Conservation (phyloP, 2,797 vertebrate species). For the Acestrorhynchus altus region DNA sequence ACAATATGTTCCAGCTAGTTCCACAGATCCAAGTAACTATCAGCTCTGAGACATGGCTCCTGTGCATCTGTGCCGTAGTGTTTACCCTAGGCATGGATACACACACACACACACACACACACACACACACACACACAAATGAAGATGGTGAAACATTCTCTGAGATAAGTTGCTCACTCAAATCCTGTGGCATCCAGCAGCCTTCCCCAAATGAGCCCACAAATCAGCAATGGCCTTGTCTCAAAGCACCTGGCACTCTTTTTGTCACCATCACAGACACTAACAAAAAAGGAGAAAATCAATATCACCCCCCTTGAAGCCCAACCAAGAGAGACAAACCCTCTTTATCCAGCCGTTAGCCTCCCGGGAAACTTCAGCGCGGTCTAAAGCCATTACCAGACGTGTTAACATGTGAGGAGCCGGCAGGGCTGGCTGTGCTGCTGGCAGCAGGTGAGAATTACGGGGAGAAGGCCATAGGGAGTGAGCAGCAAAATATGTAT, state of each 20-base stretch:
- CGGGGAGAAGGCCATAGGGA: constrained; percentile 37
- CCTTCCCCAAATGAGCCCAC: constrained; percentile 33
- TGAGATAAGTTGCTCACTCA: constrained; percentile 18
- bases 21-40: constrained; percentile 20
- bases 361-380: constrained; percentile 42
- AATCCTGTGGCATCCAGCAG: constrained; percentile 31
- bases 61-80: constrained; percentile 37
- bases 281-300: constrained; percentile 55
- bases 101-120: constrained; percentile 17
- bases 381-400: constrained; percentile 67
- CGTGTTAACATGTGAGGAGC: constrained; percentile 56
- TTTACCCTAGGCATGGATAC: constrained; percentile 35
- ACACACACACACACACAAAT: constrained; percentile 34
- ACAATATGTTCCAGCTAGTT: background rate
- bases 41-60: constrained; percentile 23
- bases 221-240: constrained; percentile 25
- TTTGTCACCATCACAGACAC: constrained; percentile 5
- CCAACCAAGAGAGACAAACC: constrained; percentile 56
- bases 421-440: constrained; percentile 1
- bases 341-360: constrained; percentile 50
- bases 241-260: constrained; percentile 5
- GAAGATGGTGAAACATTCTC: constrained; percentile 43
- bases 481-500: constrained; percentile 46
- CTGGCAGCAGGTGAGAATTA: constrained; percentile 39
- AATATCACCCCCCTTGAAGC: constrained; percentile 54